These are phyloP conservation scores for Phymatocera aterrima DNA, from an alignment of 2,888 invertebrate species.

Conservation along the genomic window DNA sequence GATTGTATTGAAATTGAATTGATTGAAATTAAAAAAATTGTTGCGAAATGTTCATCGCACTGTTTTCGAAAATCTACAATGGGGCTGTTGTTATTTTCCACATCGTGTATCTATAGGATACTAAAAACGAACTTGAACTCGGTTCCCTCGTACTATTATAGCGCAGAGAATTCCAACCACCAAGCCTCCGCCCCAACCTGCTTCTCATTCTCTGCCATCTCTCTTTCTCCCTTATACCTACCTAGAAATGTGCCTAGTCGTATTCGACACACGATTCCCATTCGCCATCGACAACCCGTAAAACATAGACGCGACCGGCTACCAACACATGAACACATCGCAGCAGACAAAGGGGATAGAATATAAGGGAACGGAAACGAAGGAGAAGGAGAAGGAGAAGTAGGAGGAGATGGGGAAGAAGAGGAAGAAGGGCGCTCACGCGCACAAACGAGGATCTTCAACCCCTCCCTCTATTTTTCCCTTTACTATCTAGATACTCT, in stretches of 20 bases:
- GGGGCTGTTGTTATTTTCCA: no score
- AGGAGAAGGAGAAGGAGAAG: slow-evolving; percentile 36
- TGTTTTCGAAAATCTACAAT: no score
- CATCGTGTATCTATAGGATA: no score
- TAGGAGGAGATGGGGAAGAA: background rate
- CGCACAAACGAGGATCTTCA: slow-evolving; percentile 18
- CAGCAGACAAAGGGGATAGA: background rate
- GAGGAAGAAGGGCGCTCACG: background rate
- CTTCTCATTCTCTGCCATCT: background rate
- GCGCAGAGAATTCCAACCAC: slow-evolving; percentile 36
- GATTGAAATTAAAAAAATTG: no score
- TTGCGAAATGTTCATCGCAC: no score
- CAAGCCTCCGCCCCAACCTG: background rate
- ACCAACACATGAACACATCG: background rate
- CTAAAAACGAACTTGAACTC: background rate
- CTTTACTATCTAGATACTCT: background rate
- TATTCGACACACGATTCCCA: slow-evolving; percentile 48
- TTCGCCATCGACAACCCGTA: slow-evolving; percentile 48
- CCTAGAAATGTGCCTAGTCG: slow-evolving; percentile 19
- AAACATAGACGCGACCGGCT: slow-evolving; percentile 36
- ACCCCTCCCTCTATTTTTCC: background rate
- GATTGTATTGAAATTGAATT: no score
- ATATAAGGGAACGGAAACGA: background rate
- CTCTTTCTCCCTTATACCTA: background rate
- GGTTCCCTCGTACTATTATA: background rate